Evolutionary conservation across 2,888 invertebrate genomes (phyloP), one percentile per base, ranked within the genome.

Genomic region (Eristalis pertinax): DNA sequence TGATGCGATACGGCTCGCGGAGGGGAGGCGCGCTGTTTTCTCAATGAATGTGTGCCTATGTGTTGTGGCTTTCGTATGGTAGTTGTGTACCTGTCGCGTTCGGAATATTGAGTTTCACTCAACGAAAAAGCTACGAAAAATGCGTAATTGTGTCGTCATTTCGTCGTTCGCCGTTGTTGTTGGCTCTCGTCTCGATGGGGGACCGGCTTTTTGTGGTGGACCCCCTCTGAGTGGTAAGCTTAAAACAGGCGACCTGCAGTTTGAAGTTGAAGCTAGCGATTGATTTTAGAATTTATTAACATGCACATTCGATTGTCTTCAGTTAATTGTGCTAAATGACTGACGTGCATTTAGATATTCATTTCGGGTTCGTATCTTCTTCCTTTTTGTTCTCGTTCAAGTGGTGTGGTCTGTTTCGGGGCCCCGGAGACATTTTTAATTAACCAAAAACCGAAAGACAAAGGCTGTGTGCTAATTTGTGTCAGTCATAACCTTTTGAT

Each of bases 81-180:
- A 29, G 43, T 65, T 22, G 13, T 62, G 67, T 62, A 43, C 15
- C 38, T 56, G 50, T 35, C 41, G 19, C 58, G 58, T 29, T 8
- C 32, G 19, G 32, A n/a, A 43, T 58, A 74, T 81, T 74, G 63
- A 75, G 43, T 75, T 63, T 69, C 69, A 75, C 63, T 69, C 35
- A 41, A 58, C 13, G 11, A 58, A 41, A 32, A 50, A 50, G 26
- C 41, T 32, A 74, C 8, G 50, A 64, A 68, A 73, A 67, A 79
- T 67, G 79, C 79, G 79, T 79, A 79, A 73, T 60, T 79, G 65
- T 63, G 73, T 62, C 67, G 65, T 74, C 64, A 38, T 41, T 41
- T 58, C n/a, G 73, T n/a, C n/a, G 19, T 50, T 1, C 15, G 32
- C 11, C 10, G 24, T 15, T 67, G 41, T 41, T 41, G 19, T 4